phyloP scores from a whole-genome alignment of 2,888 invertebrate genomes.

The Hirudinaria manillensis region DNA sequence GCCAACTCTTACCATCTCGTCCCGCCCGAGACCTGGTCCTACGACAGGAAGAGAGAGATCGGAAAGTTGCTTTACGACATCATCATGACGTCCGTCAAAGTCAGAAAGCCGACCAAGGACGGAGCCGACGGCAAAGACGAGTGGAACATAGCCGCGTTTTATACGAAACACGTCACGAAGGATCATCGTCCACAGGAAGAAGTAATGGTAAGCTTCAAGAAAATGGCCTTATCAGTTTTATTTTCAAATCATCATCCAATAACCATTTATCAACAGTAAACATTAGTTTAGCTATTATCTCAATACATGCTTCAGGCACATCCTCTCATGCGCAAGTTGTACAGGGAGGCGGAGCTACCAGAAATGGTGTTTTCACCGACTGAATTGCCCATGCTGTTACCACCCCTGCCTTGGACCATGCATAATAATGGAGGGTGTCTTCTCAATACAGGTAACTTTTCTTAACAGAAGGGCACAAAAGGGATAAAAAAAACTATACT shows the following conservation, averaged over 20 bases:
- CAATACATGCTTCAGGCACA: constrained; percentile 63
- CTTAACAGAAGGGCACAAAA: no score
- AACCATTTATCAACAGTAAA: not conserved
- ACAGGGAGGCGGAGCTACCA: constrained; percentile 65
- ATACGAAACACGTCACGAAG: not conserved
- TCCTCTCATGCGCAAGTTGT: constrained; percentile 67
- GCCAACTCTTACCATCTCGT: not conserved
- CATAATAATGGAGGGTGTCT: constrained; percentile 70
- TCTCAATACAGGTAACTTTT: constrained; percentile 60
- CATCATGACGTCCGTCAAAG: constrained; percentile 34
- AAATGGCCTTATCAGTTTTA: not conserved
- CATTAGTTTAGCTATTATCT: no score
- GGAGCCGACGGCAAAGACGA: no score
- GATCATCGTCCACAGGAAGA: constrained; percentile 40
- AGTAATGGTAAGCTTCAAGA: constrained; percentile 43
- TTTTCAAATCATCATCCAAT: not conserved
- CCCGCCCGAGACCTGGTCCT: not conserved
- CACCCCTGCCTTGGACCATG: constrained; percentile 78
- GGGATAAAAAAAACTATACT: no score
- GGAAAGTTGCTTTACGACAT: constrained; percentile 31
- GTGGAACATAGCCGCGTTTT: not conserved
- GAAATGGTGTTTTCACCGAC: constrained; percentile 68
- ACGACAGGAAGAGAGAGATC: not conserved
- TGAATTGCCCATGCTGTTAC: constrained; percentile 69
- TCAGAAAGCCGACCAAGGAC: not conserved